Conservation (phyloP, 2,888 invertebrate species). For the Isotomurus palustris region DNA sequence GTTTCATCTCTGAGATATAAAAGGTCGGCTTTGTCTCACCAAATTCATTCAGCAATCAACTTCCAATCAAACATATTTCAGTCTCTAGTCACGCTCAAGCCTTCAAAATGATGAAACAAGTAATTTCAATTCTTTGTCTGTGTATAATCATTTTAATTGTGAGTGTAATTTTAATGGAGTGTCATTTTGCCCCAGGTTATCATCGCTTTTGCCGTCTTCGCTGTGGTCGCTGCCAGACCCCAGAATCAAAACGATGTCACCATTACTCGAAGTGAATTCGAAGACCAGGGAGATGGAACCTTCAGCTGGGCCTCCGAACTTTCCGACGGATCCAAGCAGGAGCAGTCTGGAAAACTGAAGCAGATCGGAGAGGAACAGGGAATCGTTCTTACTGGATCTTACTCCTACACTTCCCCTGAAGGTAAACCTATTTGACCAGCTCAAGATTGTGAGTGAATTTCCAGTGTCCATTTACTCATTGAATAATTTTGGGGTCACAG, state of each 20-base stretch:
- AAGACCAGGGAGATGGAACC: constrained; percentile 26
- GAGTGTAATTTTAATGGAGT: too few species aligned
- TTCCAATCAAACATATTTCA: too few species aligned
- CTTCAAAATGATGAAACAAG: too few species aligned
- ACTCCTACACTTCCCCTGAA: constrained; percentile 10
- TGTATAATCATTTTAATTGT: too few species aligned
- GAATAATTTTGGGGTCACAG: background rate
- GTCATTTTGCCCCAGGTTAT: too few species aligned
- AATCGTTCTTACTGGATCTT: constrained; percentile 28
- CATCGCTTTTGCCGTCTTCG: constrained; percentile 15
- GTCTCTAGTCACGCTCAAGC: too few species aligned
- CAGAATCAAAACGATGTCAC: constrained; percentile 19
- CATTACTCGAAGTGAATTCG: constrained; percentile 26
- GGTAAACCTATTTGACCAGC: too few species aligned
- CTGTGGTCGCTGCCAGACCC: constrained; percentile 8
- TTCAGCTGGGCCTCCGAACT: constrained; percentile 28
- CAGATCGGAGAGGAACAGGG: constrained; percentile 55
- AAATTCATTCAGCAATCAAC: too few species aligned
- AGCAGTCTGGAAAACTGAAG: constrained; percentile 51
- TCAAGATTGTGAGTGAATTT: background rate
- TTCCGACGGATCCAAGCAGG: constrained; percentile 23
- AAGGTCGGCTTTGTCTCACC: too few species aligned
- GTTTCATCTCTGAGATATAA: too few species aligned
- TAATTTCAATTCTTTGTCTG: too few species aligned
- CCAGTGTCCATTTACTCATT: background rate